Percentiles rank a stretch among this genome's conserved stretches.
Evolutionary conservation across 2,113 vertebrate species (phyloP).

Genomic region (Mirza zaza): DNA sequence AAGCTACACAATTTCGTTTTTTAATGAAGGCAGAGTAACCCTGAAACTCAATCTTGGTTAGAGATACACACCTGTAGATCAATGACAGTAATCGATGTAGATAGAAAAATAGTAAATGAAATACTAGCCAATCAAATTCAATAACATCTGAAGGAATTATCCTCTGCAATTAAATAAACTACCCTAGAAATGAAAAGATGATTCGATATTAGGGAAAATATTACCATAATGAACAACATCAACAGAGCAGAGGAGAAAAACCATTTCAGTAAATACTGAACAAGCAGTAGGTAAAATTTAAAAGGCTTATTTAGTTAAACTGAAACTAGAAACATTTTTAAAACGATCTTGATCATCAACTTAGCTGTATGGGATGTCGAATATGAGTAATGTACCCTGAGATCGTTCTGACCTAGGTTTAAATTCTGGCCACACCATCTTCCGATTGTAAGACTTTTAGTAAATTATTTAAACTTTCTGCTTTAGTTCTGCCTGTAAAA

Average conservation of each 20-base stretch:
- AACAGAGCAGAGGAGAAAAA: background rate
- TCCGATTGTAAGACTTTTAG: background rate
- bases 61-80: background rate
- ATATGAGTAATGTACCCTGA: background rate
- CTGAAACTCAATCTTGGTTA: background rate
- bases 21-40: background rate
- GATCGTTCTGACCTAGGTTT: background rate
- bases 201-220: slow-evolving; percentile 32
- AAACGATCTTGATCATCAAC: background rate
- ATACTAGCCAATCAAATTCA: slow-evolving; percentile 8
- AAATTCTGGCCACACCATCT: background rate
- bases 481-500: slow-evolving; percentile 2
- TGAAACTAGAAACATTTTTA: background rate
- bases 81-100: background rate
- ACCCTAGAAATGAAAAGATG: background rate
- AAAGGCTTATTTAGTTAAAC: background rate
- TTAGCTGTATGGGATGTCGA: background rate
- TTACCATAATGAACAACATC: background rate
- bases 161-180: background rate
- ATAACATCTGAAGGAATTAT: background rate
- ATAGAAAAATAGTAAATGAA: slow-evolving; percentile 3
- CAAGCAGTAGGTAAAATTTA: background rate
- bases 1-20: background rate
- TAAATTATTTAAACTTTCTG: slow-evolving; percentile 17
- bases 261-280: background rate